phyloP scores from a whole-genome alignment of 2,888 invertebrate genomes.

The Abrostola triplasia region DNA sequence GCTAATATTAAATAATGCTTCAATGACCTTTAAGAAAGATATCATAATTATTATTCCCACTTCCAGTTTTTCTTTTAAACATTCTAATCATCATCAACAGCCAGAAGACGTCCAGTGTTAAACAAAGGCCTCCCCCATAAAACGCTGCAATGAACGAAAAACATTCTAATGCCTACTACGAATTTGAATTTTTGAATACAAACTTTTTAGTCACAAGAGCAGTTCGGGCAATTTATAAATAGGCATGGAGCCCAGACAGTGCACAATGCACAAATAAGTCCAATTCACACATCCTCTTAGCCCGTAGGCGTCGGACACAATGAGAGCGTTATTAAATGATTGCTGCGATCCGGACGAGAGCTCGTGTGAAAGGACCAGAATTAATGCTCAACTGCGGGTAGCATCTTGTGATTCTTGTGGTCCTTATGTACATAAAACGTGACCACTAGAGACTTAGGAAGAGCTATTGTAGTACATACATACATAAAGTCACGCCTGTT shows the following conservation, averaged over 20 bases:
- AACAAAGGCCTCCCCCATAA: too few relatives aligned
- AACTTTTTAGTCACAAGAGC: not conserved
- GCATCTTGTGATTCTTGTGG: not conserved
- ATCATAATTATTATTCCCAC: too few relatives aligned
- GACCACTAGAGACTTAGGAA: not conserved
- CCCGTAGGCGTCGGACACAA: conserved; percentile 58
- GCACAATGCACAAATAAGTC: conserved; percentile 50
- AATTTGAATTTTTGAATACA: too few relatives aligned
- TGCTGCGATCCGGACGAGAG: conserved; percentile 63
- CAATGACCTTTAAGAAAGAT: too few relatives aligned
- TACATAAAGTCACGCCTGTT: too few relatives aligned
- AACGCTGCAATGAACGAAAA: too few relatives aligned
- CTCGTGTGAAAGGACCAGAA: conserved; percentile 55
- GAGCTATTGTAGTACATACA: conserved; percentile 2
- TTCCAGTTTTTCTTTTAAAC: too few relatives aligned
- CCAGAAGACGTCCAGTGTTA: too few relatives aligned
- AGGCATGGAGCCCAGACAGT: conserved; percentile 12
- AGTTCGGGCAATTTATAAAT: not conserved
- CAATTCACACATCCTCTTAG: conserved; percentile 47
- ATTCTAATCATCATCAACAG: too few relatives aligned
- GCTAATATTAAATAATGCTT: too few relatives aligned
- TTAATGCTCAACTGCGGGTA: not conserved
- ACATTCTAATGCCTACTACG: too few relatives aligned
- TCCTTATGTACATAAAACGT: too few relatives aligned
- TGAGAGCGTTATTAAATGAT: conserved; percentile 72